Evolutionary conservation across 1,140 invertebrate species (phyloP), one percentile per base, ranked within the genome.

Genomic region (Eurosta solidaginis): DNA sequence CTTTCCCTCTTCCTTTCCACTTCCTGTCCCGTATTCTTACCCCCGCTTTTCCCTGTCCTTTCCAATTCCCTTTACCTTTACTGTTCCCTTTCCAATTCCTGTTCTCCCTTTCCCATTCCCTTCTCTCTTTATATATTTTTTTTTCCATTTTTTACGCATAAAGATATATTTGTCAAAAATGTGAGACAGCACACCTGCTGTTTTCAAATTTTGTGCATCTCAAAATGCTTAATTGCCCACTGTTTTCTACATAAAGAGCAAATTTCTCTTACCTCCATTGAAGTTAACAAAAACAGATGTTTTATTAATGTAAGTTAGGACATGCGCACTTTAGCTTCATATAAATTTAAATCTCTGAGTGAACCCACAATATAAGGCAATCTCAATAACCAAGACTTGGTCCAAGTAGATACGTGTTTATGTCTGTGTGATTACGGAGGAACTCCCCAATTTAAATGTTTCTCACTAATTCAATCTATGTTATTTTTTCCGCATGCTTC

Each of bases 371-470:
- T 20, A 33, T 27, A 29, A 33, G 33, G 17, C 12, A 12, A 25
- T 17, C 5, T 5, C 12, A 59, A 59, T 27, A 59, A 29, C 27
- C 27, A 27, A 2, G 4, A 33, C 25, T n/a, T n/a, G n/a, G n/a
- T n/a, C n/a, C n/a, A 33, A 2, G 6, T 10, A 47, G 9, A 14
- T 12, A 40, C 25, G 59, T 36, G 3, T n/a, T 12, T 29, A 9
- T 40, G 29, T 63, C 36, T 68, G 59, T 52, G 10, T 25, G 17
- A 22, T 27, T 5, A 68, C 4, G 6, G 20, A 40, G 59, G 59
- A 68, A 68, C n/a, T 68, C 59, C 40, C 17, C 59, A 68, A 68
- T 40, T 40, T 68, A 68, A 68, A 68, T 68, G 59, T 22, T 68
- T 29, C 33, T 40, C 59, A 20, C 59, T 42, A 68, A 68, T 42